Percentiles rank a stretch among this genome's conserved stretches.
Conservation (phyloP, 2,797 vertebrate species). For the Xiphorhynchus erythropygius region DNA sequence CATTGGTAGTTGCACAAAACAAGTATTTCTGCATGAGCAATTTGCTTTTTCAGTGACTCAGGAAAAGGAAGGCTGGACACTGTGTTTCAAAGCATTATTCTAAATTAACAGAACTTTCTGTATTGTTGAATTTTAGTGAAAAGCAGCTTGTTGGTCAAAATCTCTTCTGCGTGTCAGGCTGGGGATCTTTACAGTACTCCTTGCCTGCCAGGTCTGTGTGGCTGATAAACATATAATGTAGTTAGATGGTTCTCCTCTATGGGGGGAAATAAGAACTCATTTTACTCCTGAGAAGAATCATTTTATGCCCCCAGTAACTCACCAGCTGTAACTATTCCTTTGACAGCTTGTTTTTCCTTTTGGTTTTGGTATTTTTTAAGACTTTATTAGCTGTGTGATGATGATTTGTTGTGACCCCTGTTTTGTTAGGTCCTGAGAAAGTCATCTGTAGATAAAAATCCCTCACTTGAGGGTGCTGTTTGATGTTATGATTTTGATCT, state of each 20-base stretch:
- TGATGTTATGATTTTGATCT: background rate
- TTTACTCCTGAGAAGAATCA: background rate
- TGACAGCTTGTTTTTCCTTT: background rate
- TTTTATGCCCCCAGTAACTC: background rate
- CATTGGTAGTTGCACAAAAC: background rate
- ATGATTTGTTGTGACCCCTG: constrained; percentile 11
- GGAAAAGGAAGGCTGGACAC: background rate
- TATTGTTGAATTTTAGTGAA: background rate
- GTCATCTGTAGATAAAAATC: constrained; percentile 5
- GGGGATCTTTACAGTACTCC: background rate
- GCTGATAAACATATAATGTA: background rate
- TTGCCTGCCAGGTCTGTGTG: background rate
- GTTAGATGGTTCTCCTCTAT: background rate
- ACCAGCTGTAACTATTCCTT: constrained; percentile 36
- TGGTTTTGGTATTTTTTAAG: background rate
- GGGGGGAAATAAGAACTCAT: background rate
- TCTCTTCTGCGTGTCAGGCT: background rate
- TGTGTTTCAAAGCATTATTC: background rate
- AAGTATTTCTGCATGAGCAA: background rate
- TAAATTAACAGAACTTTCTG: background rate
- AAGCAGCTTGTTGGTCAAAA: background rate
- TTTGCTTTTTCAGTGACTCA: background rate
- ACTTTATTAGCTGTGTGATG: constrained; percentile 28
- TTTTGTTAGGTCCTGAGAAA: constrained; percentile 54
- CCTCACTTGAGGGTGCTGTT: background rate